Evolutionary conservation across 2,888 invertebrate genomes (phyloP).

Genomic region (Thalpophila matura): DNA sequence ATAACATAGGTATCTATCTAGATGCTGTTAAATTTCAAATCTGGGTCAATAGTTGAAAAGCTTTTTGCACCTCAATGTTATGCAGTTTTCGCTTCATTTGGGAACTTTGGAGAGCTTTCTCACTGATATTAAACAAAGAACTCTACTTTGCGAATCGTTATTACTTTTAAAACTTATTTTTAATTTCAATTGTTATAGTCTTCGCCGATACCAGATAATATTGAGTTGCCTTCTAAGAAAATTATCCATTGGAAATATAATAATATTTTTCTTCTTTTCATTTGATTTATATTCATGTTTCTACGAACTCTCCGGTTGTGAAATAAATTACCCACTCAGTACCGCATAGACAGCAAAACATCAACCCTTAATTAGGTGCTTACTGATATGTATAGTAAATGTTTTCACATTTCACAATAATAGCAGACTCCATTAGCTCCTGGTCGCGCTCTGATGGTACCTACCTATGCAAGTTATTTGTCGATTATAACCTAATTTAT

Average conservation of each 20-base stretch:
- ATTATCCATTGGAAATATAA: conserved; percentile 15
- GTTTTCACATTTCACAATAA: conserved; percentile 39
- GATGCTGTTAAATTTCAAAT: conserved; percentile 25
- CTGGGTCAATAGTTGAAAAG: conserved; percentile 35
- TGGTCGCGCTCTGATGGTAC: conserved; percentile 28
- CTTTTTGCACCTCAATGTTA: conserved; percentile 39
- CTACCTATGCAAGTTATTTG: conserved; percentile 51
- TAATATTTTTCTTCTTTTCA: background rate
- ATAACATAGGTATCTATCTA: background rate
- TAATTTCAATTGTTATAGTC: conserved; percentile 32
- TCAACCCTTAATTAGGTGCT: background rate
- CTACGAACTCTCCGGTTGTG: no score
- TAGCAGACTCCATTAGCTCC: conserved; percentile 48
- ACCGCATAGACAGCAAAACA: background rate
- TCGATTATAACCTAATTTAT: conserved; percentile 56
- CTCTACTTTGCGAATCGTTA: conserved; percentile 44
- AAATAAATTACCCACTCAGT: background rate
- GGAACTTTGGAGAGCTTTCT: conserved; percentile 53
- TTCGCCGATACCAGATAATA: conserved; percentile 17
- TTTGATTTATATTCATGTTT: background rate
- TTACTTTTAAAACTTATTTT: conserved; percentile 52
- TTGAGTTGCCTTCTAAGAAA: conserved; percentile 8
- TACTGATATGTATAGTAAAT: conserved; percentile 23
- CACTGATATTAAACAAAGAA: conserved; percentile 51
- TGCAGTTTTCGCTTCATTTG: conserved; percentile 39